Evolutionary conservation across 2,113 vertebrate genomes (phyloP), one percentile per base, ranked within the genome.

Genomic region (Atlantisia rogersi): DNA sequence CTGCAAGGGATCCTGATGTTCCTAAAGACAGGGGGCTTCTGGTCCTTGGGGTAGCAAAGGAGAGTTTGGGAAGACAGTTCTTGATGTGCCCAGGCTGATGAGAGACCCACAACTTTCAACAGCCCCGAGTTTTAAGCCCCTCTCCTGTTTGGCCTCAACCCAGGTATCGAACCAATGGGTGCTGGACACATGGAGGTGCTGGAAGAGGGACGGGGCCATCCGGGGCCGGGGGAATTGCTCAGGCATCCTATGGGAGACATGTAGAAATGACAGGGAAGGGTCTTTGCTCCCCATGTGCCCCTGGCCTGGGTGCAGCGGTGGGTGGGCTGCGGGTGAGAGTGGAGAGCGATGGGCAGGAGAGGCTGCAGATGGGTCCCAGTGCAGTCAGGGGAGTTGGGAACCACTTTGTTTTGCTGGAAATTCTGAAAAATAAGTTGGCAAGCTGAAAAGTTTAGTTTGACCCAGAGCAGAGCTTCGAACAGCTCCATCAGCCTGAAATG

Each of bases 391-490:
- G 55, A 81, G 62, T 10, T 35, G 0, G 91, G 56, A 86, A 79
- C 42, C 1, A 10, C 82, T 90, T 79, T 90, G 91, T 90, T 93
- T 91, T 79, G 74, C 65, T 97, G 96, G 89, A 95, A 96, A 96
- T 82, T 84, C 86, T 97, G 95, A 86, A 89, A 86, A 92, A 94
- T 42, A 37, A 91, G 68, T 82, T 92, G 96, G 95, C 86, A 60
- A 79, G 81, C 65, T 39, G 73, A 35, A 87, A 92, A 94, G 96
- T 83, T 95, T 84, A 44, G 84, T 82, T 91, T 96, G 96, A 95
- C 93, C 95, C 89, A 91, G 86, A 71, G 16, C 35, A 94, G 88
- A 48, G 78, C 87, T 95, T 95, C 68, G 82, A 91, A 91, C 65
- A 68, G 77, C 74, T 64, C 93, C 31, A 55, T 91, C 94, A 92